Base-by-base conservation (phyloP, 1,140 invertebrate genomes). In the Cydia splendana region DNA sequence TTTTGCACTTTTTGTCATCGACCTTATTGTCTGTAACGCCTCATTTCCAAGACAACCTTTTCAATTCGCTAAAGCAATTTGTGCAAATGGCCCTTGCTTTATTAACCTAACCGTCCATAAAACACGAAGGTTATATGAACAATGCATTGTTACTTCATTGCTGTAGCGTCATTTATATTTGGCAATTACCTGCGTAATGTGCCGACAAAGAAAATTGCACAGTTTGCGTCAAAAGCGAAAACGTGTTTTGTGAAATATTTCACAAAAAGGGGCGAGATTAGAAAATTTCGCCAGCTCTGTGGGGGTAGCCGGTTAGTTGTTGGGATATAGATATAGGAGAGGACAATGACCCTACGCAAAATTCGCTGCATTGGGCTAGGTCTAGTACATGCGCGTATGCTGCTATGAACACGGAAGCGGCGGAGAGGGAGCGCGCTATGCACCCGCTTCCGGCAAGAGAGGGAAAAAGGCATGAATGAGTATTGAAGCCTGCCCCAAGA, bases 331-430 rank as follows among this genome's bases (percentile, higher is more conserved):
- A 89, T 89, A 86, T 92, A 91, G 83, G 83, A 81, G 85, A 90
- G 93, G 90, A 91, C 92, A 89, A 89, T 88, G 92, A 94, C 91
- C 93, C 88, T 93, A 94, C 93, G 92, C 92, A 94, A 94, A 94
- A 94, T 93, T 93, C 91, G 85, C 90, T 92, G 92, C 93, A 93
- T 93, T 94, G 92, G 88, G 88, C 89, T 93, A 93, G 91, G 90
- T 91, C 88, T 92, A 92, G 91, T 92, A 86, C 88, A 91, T 91
- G 89, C 89, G 89, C 89, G 87, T 92, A 88, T 92, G 84, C 87
- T 80, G 80, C 81, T 86, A 82, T 83, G 86, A 91, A 91, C 90
- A 90, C 88, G 88, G 91, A 92, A 92, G 83, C 83, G 73, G 73
- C 76, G 75, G 89, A 92, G 84, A 84, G 83, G 88, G 91, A 92